Base-by-base conservation (phyloP, 2,888 invertebrate species). In the Netelia fuscicornis region DNA sequence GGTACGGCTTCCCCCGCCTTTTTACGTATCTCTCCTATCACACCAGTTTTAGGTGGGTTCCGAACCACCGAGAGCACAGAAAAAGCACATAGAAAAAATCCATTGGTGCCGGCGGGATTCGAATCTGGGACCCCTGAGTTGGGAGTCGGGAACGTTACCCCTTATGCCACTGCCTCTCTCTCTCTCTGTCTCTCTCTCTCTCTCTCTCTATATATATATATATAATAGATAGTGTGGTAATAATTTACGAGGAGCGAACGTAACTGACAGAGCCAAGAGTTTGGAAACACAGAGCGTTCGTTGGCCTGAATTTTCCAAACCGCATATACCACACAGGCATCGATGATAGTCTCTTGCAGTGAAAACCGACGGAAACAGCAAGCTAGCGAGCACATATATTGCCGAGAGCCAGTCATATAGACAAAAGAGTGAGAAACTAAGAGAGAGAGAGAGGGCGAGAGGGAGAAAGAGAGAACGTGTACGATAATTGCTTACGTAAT, bases 401-500 rank as follows among this genome's bases (percentile, higher is more conserved):
- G n/a, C 10, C 52, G 42, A 54, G 42, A 76, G 42, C 54, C 44
- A 67, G 67, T 44, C 25, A 56, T 58, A 70, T 30, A 25, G 23
- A 25, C 9, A 60, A 20, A 10, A 20, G 13, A 20, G 42, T 11
- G 37, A 8, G 56, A 42, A 6, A 17, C 17, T n/a, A 9, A 44
- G 13, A 68, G 68, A 52, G 68, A 68, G 48, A 48, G 42, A 81
- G 71, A 48, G 37, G 48, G 67, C 30, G 62, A 60, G 60, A 20
- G 42, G 11, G 20, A 25, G 30, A 10, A 11, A 68, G 42, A 44
- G 44, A 56, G 25, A 83, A 65, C 48, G 44, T 44, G 25, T 75
- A 64, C 74, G 83, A 80, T 83, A 83, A 80, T 75, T 80, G 64
- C 74, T 76, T 72, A 37, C 71, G 81, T 81, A 81, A 81, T 84